Conservation (phyloP, 1,140 invertebrate species). For the Pseudomyrmex concolor region DNA sequence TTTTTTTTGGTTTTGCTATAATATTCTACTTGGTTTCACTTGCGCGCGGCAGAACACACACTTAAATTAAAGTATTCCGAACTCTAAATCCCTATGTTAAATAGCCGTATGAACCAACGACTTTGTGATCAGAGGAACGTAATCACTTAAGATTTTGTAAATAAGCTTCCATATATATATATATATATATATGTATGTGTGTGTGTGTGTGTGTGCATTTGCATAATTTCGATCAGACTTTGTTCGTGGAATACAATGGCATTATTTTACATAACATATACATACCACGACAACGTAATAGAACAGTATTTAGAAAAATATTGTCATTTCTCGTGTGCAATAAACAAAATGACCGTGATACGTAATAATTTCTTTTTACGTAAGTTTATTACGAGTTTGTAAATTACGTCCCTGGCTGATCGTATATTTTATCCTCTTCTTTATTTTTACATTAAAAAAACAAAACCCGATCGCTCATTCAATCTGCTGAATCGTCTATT, state of each 20-base stretch:
- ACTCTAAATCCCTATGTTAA: conserved; percentile 67
- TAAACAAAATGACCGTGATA: too few relatives aligned
- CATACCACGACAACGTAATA: too few relatives aligned
- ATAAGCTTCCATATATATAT: background rate
- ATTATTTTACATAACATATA: background rate
- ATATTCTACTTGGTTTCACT: background rate
- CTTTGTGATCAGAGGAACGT: conserved; percentile 16
- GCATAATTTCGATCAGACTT: background rate
- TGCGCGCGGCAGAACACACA: background rate
- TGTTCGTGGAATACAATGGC: background rate
- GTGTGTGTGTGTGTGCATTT: background rate
- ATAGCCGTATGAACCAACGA: conserved; percentile 48
- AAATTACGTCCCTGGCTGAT: conserved; percentile 35
- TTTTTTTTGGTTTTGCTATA: background rate
- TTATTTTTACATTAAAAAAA: background rate
- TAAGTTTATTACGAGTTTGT: background rate
- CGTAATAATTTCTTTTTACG: background rate
- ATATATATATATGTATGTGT: too few relatives aligned
- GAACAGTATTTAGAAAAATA: conserved; percentile 2
- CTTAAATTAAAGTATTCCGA: conserved; percentile 38
- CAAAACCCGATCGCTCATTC: conserved; percentile 1
- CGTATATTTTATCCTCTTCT: background rate
- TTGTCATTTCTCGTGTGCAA: conserved; percentile 4
- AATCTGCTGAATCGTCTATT: background rate
- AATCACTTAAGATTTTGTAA: conserved; percentile 20